These are phyloP conservation scores for Neofelis nebulosa DNA, from an alignment of 2,113 vertebrate genomes.

Conservation along the genomic window DNA sequence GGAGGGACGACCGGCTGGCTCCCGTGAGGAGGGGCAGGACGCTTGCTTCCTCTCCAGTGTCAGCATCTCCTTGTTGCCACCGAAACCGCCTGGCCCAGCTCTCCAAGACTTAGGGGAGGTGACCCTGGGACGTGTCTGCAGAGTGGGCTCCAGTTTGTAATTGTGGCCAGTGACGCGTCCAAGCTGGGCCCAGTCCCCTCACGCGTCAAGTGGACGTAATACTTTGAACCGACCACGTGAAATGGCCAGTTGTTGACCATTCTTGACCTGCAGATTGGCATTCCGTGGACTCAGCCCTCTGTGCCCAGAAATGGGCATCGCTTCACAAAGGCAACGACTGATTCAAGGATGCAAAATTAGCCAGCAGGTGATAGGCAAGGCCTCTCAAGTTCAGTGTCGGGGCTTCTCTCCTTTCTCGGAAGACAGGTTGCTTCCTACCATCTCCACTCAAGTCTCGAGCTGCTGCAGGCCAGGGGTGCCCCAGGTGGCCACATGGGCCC, in stretches of 20 bases:
- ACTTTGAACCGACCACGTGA: background rate
- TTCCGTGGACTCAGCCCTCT: no score
- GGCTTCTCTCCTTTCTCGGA: background rate
- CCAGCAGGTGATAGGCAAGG: background rate
- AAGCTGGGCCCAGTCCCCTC: background rate
- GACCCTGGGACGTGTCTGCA: background rate
- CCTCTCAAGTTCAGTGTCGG: background rate
- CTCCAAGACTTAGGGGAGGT: accelerated
- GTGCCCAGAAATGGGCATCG: accelerated
- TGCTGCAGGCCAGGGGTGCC: background rate
- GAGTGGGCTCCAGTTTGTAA: background rate
- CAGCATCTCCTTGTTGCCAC: accelerated
- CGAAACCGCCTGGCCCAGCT: accelerated
- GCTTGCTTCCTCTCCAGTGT: background rate
- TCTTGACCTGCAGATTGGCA: background rate
- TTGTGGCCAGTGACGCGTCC: background rate
- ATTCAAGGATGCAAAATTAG: background rate
- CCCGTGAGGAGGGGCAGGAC: no score
- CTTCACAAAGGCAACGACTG: background rate
- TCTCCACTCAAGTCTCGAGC: background rate
- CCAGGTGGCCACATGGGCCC: background rate
- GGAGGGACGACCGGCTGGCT: no score
- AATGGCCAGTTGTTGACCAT: no score
- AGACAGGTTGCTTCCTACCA: background rate
- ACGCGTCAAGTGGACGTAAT: background rate